Percentiles rank a stretch among this genome's conserved stretches.
Conservation (phyloP, 2,888 invertebrate genomes). For the Erebia ligea region DNA sequence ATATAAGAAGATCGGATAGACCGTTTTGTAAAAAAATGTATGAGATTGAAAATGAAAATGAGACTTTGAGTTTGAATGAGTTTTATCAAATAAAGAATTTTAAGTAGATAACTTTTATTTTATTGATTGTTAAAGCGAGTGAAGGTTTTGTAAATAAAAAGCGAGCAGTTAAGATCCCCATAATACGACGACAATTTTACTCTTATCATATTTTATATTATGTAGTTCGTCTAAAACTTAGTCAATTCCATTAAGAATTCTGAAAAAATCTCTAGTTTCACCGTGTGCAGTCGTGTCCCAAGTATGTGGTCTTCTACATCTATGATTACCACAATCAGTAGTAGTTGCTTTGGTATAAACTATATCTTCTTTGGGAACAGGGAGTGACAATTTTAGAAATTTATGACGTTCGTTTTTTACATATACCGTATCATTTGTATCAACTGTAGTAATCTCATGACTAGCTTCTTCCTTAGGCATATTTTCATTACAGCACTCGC, state of each 20-base stretch:
- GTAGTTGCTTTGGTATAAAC: not conserved
- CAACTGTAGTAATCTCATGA: not conserved
- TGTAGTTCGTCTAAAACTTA: no score
- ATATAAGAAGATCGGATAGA: not conserved
- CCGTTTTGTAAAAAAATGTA: not conserved
- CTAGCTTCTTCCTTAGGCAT: slow-evolving; percentile 10
- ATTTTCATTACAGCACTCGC: slow-evolving; percentile 14
- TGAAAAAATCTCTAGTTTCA: slow-evolving; percentile 59
- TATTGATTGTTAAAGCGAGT: not conserved
- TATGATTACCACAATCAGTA: not conserved
- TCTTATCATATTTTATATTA: no score
- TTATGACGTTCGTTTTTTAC: not conserved
- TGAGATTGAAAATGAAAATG: not conserved
- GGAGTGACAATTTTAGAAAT: not conserved
- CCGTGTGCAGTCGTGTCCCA: slow-evolving; percentile 57
- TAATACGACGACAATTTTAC: no score
- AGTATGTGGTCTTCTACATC: slow-evolving; percentile 47
- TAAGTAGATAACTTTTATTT: not conserved
- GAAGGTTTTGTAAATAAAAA: not conserved
- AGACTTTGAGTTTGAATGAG: no score
- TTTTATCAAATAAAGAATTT: slow-evolving; percentile 14
- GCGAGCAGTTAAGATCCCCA: not conserved
- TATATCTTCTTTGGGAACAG: not conserved
- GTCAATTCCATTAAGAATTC: slow-evolving; percentile 29
- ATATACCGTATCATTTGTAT: not conserved